Evolutionary conservation across 2,113 vertebrate genomes (phyloP), one percentile per base, ranked within the genome.

Genomic region (Pachypanchax playfairii): DNA sequence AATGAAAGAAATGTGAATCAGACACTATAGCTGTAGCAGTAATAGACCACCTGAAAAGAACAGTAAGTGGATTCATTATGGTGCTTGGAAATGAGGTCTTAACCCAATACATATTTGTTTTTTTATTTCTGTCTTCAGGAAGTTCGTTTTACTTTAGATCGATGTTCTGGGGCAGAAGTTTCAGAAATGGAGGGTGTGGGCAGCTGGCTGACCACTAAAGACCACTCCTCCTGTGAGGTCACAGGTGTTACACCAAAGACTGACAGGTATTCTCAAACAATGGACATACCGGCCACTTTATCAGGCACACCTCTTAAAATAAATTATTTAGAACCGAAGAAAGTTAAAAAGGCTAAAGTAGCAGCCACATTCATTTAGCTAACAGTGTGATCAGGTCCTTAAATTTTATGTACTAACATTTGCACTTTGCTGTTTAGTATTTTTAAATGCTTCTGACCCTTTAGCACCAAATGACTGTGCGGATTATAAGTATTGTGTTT

Each of bases 111-210:
- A 4, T 25, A 13, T 2, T 21, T 58, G 17, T 42, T 1, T 63
- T 29, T 4, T 13, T 36, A 22, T 7, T 13, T 48, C 12, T 44
- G 15, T 70, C 18, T 51, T 2, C 74, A 96, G 95, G 92, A 90
- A 3, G 89, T 95, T 4, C 88, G 82, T 0, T 92, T 96, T 82
- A 96, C 88, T 0, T 71, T 96, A 82, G 95, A 96, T 22, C 91
- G 29, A 2, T 96, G 94, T 54, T 83, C 86, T 0, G 82, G 91
- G 1, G 93, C 93, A 4, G 57, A 83, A 0, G 79, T 94, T 15
- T 91, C 86, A 14, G 95, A 96, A 61, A 88, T 79, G 13, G 94
- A 94, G 38, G 94, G 95, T 1, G 75, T 93, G 14, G 94, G 93
- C 4, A 93, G 87, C 28, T 92, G 92, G 92, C 31, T 96, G 24